A percentile compares a stretch with the other conserved stretches of the same genome.
Evolutionary conservation across 2,113 vertebrate genomes (phyloP).

Genomic region (Hippocampus mohnikei): DNA sequence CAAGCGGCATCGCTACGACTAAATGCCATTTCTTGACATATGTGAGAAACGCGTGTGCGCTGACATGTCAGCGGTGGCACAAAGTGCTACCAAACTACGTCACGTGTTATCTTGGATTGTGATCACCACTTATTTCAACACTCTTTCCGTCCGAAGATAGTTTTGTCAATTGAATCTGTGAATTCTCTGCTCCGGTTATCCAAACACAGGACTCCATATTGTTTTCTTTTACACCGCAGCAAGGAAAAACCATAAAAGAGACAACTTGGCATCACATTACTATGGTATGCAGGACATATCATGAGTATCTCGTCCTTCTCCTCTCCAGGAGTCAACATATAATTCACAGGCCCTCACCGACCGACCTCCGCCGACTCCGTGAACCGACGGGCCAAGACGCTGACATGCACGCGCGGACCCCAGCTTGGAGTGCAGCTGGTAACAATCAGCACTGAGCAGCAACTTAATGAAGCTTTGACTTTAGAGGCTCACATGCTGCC

Average conservation of each 20-base stretch:
- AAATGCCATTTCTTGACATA: not conserved
- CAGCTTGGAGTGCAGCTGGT: slow-evolving; percentile 63
- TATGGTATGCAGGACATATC: slow-evolving; percentile 20
- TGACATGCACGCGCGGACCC: slow-evolving; percentile 14
- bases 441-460: slow-evolving; percentile 59
- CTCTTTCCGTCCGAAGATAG: not conserved
- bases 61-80: not conserved
- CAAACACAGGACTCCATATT: slow-evolving; percentile 26
- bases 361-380: slow-evolving; percentile 15
- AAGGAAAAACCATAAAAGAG: slow-evolving; percentile 18
- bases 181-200: slow-evolving; percentile 15
- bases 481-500: slow-evolving; percentile 44
- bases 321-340: slow-evolving; percentile 54
- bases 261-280: slow-evolving; percentile 39
- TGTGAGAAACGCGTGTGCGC: not conserved
- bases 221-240: slow-evolving; percentile 18
- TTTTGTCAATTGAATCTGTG: not conserved
- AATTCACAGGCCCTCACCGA: slow-evolving; percentile 58
- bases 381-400: slow-evolving; percentile 6
- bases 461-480: slow-evolving; percentile 62
- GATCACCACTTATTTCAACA: not conserved
- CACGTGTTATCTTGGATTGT: not conserved
- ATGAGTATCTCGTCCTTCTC: slow-evolving; percentile 39
- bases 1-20: not conserved
- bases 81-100: not conserved